phyloP scores from a whole-genome alignment of 2,797 vertebrate genomes.

The Lycodopsis pacificus region DNA sequence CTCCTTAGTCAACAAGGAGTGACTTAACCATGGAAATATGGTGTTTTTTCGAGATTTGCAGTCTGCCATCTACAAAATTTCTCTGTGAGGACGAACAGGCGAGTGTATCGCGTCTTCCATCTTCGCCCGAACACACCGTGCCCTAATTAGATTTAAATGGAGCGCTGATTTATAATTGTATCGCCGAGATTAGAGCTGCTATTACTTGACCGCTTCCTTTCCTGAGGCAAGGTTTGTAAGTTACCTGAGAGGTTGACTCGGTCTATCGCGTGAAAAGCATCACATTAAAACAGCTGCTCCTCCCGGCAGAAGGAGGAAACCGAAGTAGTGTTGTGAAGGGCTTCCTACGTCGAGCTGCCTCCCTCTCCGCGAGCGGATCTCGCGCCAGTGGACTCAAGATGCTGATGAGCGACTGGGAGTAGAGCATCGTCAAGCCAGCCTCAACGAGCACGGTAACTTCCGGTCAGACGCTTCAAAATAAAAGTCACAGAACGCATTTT shows the following conservation, averaged over 20 bases:
- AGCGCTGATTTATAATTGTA: constrained; percentile 43
- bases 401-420: constrained; percentile 42
- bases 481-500: background rate
- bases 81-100: constrained; percentile 4
- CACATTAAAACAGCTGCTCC: background rate
- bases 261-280: constrained; percentile 9
- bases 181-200: constrained; percentile 15
- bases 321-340: constrained; percentile 7
- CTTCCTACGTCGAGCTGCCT: constrained; percentile 19
- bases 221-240: background rate
- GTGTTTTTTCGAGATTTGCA: background rate
- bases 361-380: constrained; percentile 49
- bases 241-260: constrained; percentile 63
- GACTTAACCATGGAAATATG: background rate
- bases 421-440: constrained; percentile 20
- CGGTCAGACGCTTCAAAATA: constrained; percentile 55
- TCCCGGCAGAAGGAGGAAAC: constrained; percentile 14
- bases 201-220: constrained; percentile 15
- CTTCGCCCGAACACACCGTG: constrained; percentile 38
- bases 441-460: constrained; percentile 24
- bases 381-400: constrained; percentile 63
- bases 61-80: background rate
- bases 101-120: constrained; percentile 58
- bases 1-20: background rate
- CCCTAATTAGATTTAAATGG: constrained; percentile 57